Percentiles rank a stretch among this genome's conserved stretches.
phyloP scores from a whole-genome alignment of 2,888 invertebrate species.

The Syrphus vitripennis region DNA sequence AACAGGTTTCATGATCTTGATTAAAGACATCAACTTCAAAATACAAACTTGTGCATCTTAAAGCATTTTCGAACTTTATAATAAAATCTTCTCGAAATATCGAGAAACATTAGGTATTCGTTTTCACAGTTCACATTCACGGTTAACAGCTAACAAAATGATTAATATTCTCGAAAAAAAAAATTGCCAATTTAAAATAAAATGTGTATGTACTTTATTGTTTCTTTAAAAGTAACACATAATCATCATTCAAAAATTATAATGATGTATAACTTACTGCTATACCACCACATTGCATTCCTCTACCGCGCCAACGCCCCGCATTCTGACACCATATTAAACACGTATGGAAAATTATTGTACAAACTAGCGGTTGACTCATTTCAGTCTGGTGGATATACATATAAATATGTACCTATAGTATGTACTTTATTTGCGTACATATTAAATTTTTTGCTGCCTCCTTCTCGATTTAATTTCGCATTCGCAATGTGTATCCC shows the following conservation, averaged over 20 bases:
- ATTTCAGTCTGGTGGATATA: background rate
- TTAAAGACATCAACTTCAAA: background rate
- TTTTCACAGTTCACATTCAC: too few relatives aligned
- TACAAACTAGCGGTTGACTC: background rate
- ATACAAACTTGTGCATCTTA: background rate
- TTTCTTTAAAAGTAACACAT: too few relatives aligned
- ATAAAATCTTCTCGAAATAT: too few relatives aligned
- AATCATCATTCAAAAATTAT: background rate
- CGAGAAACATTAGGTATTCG: too few relatives aligned
- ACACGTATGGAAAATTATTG: background rate
- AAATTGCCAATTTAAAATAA: too few relatives aligned
- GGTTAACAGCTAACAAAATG: too few relatives aligned
- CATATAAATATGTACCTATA: too few relatives aligned
- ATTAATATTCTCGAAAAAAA: too few relatives aligned
- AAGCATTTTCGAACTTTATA: too few relatives aligned
- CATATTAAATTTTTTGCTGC: background rate
- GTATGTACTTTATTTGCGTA: background rate
- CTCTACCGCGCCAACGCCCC: too few relatives aligned
- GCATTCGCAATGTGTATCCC: background rate
- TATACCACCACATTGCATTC: background rate
- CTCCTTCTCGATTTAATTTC: background rate
- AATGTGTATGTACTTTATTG: too few relatives aligned
- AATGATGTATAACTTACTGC: background rate
- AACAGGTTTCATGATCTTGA: background rate
- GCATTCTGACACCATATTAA: background rate